Evolutionary conservation across 2,888 invertebrate species (phyloP).

Genomic region (Anagyrus pseudococci): DNA sequence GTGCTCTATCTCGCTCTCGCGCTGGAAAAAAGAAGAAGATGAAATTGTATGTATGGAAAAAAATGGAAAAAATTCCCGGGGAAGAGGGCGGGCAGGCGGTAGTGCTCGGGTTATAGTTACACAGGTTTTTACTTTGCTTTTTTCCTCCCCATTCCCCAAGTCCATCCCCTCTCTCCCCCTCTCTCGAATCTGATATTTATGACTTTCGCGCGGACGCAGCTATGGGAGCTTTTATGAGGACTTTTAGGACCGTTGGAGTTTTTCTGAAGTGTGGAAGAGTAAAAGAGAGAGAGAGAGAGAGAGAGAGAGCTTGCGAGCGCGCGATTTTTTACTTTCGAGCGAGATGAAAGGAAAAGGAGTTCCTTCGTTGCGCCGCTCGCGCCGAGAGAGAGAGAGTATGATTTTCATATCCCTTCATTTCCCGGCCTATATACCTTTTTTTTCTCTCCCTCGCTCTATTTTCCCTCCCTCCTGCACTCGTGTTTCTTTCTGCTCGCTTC

Average conservation of each 20-base stretch:
- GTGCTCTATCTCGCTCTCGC: too few species aligned
- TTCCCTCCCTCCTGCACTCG: not conserved
- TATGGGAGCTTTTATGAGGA: slow-evolving; percentile 22
- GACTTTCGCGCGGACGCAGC: slow-evolving; percentile 17
- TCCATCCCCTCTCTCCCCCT: not conserved
- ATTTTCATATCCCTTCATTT: slow-evolving; percentile 12
- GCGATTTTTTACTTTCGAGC: slow-evolving; percentile 19
- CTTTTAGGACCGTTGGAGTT: slow-evolving; percentile 24
- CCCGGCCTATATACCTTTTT: not conserved
- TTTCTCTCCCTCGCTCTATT: not conserved
- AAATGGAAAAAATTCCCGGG: slow-evolving; percentile 6
- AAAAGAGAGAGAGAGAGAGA: not conserved
- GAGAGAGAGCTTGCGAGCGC: not conserved
- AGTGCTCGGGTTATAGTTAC: slow-evolving; percentile 21
- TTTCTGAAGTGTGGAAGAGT: slow-evolving; percentile 7
- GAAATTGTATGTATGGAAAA: not conserved
- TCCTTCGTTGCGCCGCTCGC: not conserved
- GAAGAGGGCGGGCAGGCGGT: not conserved
- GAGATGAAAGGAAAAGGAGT: slow-evolving; percentile 28
- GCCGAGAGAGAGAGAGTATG: not conserved
- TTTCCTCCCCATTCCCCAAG: not conserved
- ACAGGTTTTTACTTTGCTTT: slow-evolving; percentile 19
- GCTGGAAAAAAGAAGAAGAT: too few species aligned
- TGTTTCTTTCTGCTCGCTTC: not conserved
- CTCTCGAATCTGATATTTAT: slow-evolving; percentile 33